Conservation (phyloP, 2,113 vertebrate species). For the human region DNA sequence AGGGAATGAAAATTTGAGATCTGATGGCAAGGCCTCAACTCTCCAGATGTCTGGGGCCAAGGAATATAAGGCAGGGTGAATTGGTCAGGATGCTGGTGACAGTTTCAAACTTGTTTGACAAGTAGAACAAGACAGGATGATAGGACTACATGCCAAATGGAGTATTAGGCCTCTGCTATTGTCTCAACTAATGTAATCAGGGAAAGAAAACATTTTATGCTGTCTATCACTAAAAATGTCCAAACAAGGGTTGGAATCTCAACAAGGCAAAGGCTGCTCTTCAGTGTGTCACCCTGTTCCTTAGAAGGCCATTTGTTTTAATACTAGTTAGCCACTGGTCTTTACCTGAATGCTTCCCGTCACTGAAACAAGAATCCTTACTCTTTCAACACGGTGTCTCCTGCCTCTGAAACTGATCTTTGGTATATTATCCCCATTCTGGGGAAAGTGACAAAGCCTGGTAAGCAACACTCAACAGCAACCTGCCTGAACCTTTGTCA, state of each 20-base stretch:
- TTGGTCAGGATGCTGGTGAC: constrained; percentile 67
- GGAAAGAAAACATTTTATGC: neutral
- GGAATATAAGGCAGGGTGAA: constrained; percentile 65
- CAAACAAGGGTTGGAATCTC: neutral
- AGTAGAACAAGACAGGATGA: constrained; percentile 74
- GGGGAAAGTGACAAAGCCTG: neutral
- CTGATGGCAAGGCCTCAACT: constrained; percentile 40
- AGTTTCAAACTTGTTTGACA: constrained; percentile 77
- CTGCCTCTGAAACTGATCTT: neutral
- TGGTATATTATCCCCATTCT: neutral
- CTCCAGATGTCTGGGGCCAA: constrained; percentile 64
- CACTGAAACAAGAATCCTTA: neutral
- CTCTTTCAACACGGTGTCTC: neutral
- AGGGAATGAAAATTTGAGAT: constrained; percentile 52
- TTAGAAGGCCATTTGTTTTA: neutral
- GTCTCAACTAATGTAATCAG: constrained; percentile 64
- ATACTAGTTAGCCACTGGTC: neutral
- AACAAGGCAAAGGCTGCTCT: neutral
- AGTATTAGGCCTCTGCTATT: constrained; percentile 47
- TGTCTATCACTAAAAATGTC: constrained; percentile 10
- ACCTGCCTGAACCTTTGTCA: neutral
- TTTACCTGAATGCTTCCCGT: neutral
- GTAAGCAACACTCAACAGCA: neutral
- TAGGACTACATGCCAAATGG: constrained; percentile 45
- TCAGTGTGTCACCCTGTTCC: neutral